Base-by-base conservation (phyloP, 2,113 vertebrate species). In the Lepus timidus region DNA sequence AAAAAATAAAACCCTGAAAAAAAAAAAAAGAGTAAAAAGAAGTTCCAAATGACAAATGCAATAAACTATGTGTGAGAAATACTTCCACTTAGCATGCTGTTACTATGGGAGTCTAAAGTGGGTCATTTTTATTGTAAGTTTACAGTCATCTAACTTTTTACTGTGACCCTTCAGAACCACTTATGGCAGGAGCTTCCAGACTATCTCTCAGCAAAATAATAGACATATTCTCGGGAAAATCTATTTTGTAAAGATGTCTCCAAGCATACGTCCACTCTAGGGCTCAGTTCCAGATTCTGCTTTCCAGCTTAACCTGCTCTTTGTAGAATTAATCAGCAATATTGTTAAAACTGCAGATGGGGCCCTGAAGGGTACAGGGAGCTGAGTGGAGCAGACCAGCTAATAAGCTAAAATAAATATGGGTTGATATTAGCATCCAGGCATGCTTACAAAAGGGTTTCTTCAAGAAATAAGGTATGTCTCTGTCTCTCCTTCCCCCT, bases 251-350 rank as follows among this genome's bases (percentile, higher is more conserved):
- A 70, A 49, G 73, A 90, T 83, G 68, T 62, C 55, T 90, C 92
- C 87, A 84, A 84, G 79, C 71, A 89, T 44, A 87, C 62, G 73
- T 44, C n/a, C 20, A 73, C 73, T 90, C 86, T 68, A 67, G 36
- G 55, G 75, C 87, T 91, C 61, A 62, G 52, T 52, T 90, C 49
- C 85, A 92, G 85, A 13, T 31, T 88, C 61, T 92, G 91, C 70
- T 87, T 76, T 76, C 62, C 65, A 88, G 79, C 78, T 94, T 83
- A 92, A 95, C 55, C 71, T 68, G 64, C 16, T 39, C 55, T 84
- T 67, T 20, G n/a, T 73, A 85, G 86, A 93, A 94, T 96, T 94
- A 94, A 92, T 96, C 82, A 93, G 94, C 85, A 78, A 23, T 92
- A 70, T 79, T 89, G 64, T 93, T 91, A 88, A 73, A 93, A 80